Evolutionary conservation across 2,888 invertebrate species (phyloP).

Genomic region (Lamproptera curius): DNA sequence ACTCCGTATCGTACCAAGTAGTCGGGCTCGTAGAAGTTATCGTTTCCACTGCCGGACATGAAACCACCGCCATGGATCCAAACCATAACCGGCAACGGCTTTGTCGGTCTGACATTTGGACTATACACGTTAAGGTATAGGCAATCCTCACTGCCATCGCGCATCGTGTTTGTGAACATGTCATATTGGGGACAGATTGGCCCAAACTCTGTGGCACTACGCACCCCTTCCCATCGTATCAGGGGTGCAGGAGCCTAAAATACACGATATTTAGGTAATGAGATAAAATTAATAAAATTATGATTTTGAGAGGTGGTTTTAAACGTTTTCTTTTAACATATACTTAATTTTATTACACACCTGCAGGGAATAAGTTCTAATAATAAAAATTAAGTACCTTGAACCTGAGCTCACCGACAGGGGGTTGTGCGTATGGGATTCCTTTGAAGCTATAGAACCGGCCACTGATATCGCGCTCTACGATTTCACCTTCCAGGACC

Average conservation of each 20-base stretch:
- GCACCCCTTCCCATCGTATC: conserved; percentile 52
- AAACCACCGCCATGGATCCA: conserved; percentile 61
- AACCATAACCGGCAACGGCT: conserved; percentile 52
- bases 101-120: conserved; percentile 39
- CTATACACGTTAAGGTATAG: conserved; percentile 62
- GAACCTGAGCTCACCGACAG: conserved; percentile 25
- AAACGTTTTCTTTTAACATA: too few species aligned
- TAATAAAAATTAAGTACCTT: too few species aligned
- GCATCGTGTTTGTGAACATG: conserved; percentile 22
- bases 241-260: conserved; percentile 53
- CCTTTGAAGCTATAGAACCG: conserved; percentile 27
- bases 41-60: conserved; percentile 47
- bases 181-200: conserved; percentile 44
- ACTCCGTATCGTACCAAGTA: conserved; percentile 53
- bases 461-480: conserved; percentile 31
- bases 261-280: background rate
- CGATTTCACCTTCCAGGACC: conserved; percentile 32
- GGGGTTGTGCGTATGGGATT: conserved; percentile 26
- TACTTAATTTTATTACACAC: too few species aligned
- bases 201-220: conserved; percentile 49
- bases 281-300: too few species aligned
- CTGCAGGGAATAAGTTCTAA: too few species aligned
- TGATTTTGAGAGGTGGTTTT: too few species aligned
- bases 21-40: conserved; percentile 53
- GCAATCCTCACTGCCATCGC: conserved; percentile 51